Percentiles rank a stretch among this genome's conserved stretches.
Conservation (phyloP, 2,113 vertebrate genomes). For the Todiramphus saurophagus region DNA sequence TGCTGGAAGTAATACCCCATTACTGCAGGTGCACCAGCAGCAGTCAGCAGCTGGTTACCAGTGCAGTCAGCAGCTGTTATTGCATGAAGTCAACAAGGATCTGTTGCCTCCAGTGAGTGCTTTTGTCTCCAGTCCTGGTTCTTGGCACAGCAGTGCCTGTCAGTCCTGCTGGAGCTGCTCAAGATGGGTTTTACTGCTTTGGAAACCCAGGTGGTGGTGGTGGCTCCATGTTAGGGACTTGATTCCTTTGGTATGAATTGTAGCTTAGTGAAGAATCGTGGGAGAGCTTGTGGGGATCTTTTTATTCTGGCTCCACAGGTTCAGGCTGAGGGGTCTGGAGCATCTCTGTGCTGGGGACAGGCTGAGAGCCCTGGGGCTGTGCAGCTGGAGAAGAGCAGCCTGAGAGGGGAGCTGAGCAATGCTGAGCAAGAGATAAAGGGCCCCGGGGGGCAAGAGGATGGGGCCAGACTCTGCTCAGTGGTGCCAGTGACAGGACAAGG, state of each 20-base stretch:
- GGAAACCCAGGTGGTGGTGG: neutral
- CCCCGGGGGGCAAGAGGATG: no score
- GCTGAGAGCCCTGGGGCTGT: no score
- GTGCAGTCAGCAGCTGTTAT: neutral
- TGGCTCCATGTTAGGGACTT: neutral
- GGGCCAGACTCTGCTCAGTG: no score
- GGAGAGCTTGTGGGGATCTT: neutral
- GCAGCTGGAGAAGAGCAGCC: no score
- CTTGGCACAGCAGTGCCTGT: neutral
- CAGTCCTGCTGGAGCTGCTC: neutral
- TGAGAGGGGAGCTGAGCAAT: no score
- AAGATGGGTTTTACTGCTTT: neutral
- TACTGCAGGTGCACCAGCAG: neutral
- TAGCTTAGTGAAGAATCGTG: neutral
- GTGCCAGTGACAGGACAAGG: no score
- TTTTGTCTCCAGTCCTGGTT: neutral
- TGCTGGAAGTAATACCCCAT: neutral
- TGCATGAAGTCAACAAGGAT: accelerated
- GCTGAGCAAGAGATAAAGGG: no score
- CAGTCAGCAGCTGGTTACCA: neutral
- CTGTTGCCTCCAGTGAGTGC: neutral
- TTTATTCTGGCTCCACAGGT: neutral
- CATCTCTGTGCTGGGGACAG: neutral
- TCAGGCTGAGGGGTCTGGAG: neutral
- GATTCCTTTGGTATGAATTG: neutral